Evolutionary conservation across 2,797 vertebrate genomes (phyloP).

Genomic region (Cacajao melanocephalus): DNA sequence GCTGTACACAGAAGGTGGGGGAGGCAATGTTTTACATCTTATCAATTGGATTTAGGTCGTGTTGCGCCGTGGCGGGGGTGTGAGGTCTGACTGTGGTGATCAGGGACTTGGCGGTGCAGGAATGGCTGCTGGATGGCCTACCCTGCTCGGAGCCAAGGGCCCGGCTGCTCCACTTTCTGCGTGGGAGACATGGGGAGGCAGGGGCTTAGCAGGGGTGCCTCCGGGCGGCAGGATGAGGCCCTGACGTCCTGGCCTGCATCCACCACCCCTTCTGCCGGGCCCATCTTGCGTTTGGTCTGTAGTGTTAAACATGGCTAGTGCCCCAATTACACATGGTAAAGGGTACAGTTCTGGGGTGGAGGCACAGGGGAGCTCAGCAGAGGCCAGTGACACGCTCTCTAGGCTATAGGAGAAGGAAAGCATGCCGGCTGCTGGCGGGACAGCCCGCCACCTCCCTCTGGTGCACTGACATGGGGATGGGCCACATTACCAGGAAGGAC

Average conservation of each 20-base stretch:
- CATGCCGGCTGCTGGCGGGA: rapidly evolving
- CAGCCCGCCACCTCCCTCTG: rapidly evolving
- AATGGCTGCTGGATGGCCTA: background rate
- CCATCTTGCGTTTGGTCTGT: rapidly evolving
- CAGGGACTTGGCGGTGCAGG: rapidly evolving
- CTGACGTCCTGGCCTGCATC: rapidly evolving
- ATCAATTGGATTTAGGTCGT: constrained; percentile 46
- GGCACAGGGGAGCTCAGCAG: rapidly evolving
- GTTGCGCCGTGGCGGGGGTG: background rate
- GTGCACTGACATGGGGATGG: rapidly evolving
- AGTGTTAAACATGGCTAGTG: rapidly evolving
- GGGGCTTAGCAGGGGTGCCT: rapidly evolving
- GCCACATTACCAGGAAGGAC: rapidly evolving
- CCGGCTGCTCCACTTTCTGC: background rate
- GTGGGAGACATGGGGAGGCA: rapidly evolving
- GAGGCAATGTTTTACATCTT: constrained; percentile 55
- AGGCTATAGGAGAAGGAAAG: rapidly evolving
- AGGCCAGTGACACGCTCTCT: rapidly evolving
- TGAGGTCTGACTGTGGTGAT: background rate
- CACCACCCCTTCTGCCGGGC: background rate
- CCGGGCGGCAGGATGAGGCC: no score
- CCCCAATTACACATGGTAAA: rapidly evolving
- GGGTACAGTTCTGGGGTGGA: rapidly evolving
- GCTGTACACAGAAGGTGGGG: background rate
- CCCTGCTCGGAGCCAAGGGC: background rate